Evolutionary conservation across 2,888 invertebrate genomes (phyloP).

Genomic region (Limnephilus auricula): DNA sequence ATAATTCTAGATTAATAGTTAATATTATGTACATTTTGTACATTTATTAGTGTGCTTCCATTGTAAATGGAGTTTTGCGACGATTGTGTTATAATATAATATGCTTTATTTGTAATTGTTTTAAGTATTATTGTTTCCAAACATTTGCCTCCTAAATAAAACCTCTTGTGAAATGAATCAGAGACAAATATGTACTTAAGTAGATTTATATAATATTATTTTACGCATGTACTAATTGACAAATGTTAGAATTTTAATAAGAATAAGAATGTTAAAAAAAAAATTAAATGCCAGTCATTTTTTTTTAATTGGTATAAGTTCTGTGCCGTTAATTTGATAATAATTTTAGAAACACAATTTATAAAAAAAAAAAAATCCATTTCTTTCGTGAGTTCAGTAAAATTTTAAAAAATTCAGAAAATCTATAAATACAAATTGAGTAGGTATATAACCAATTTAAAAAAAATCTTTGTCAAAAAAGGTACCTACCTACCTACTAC

Average conservation of each 20-base stretch:
- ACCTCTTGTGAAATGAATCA: neutral
- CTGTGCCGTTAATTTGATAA: neutral
- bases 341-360: neutral
- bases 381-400: neutral
- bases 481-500: too few species aligned
- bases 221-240: slow-evolving; percentile 26
- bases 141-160: neutral
- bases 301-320: neutral
- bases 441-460: neutral
- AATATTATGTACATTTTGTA: slow-evolving; percentile 47
- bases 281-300: neutral
- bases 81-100: slow-evolving; percentile 2
- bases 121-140: slow-evolving; percentile 35
- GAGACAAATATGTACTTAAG: slow-evolving; percentile 20
- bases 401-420: neutral
- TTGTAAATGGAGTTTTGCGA: slow-evolving; percentile 40
- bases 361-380: neutral
- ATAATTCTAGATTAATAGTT: slow-evolving; percentile 43
- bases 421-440: neutral
- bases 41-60: slow-evolving; percentile 50
- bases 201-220: slow-evolving; percentile 5
- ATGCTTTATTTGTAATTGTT: slow-evolving; percentile 33
- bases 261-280: neutral
- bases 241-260: slow-evolving; percentile 7
- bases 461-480: too few species aligned